Base-by-base conservation (phyloP, 2,888 invertebrate species). In the Smittia sp. region DNA sequence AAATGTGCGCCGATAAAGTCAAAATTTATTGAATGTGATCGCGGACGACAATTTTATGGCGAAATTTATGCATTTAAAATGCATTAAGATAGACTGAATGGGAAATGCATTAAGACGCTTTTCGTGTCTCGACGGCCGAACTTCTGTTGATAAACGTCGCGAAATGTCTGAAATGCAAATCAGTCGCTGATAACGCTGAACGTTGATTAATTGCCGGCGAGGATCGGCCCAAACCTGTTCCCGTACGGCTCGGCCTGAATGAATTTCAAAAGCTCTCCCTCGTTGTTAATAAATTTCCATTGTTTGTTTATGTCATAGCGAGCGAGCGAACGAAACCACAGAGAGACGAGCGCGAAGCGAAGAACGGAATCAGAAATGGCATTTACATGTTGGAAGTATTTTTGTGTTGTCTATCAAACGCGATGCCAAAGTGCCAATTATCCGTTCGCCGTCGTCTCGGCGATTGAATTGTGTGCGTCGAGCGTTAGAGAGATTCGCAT, bases 21-120 rank as follows among this genome's bases (percentile, higher is more conserved):
- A 62, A 58, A 72, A 72, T 72, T 72, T 72, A 72, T 72, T 72
- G 72, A 62, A 72, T 72, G 72, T 25, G 72, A 72, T 69, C 72
- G 39, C 38, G 46, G 41, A 24, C 46, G 62, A 72, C 72, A 72
- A 72, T 72, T 72, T 72, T 62, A 62, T 58, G 32, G 62, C 72
- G 38, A 39, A 72, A 72, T 72, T 72, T 72, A 72, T 72, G 72
- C 62, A 72, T 72, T 69, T 58, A 72, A 72, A 72, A 72, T 72
- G 72, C 72, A 72, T 72, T 72, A 72, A 72, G 52, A 72, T 25
- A 39, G 69, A 13, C 41, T 41, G 67, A 39, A 1, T 39, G 15
- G 41, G 20, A 27, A 13, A 46, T 67, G 67, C 67, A 39, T 39
- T 39, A 67, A 41, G 18, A 65, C 32, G 18, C n/a, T 32, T 65